These are phyloP conservation scores for Napeogenes sylphis DNA, from an alignment of 2,888 invertebrate species.

Conservation along the genomic window DNA sequence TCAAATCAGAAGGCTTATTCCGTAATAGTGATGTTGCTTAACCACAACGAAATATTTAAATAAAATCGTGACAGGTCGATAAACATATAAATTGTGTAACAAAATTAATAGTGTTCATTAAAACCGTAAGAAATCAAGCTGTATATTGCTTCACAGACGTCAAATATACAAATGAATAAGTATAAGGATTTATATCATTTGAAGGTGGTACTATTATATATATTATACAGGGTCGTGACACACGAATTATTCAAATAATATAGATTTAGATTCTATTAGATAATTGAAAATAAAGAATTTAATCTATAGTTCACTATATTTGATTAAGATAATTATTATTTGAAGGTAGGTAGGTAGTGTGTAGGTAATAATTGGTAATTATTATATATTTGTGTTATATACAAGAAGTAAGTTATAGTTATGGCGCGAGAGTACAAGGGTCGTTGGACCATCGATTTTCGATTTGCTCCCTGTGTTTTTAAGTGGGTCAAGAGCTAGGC, in stretches of 20 bases:
- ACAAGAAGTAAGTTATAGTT: no score
- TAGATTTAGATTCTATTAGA: not conserved
- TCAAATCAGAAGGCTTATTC: no score
- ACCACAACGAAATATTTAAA: slow-evolving; percentile 6
- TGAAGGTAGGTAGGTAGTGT: no score
- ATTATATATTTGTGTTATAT: no score
- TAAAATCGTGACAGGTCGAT: slow-evolving; percentile 8
- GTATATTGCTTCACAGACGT: slow-evolving; percentile 10
- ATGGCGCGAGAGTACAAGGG: slow-evolving; percentile 46
- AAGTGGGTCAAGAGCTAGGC: slow-evolving; percentile 72
- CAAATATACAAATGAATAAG: slow-evolving; percentile 4
- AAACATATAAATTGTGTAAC: slow-evolving; percentile 13
- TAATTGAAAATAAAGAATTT: slow-evolving; percentile 1
- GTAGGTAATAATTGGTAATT: no score
- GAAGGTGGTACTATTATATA: not conserved
- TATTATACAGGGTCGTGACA: not conserved
- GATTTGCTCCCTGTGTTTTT: slow-evolving; percentile 65
- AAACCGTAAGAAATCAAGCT: slow-evolving; percentile 15
- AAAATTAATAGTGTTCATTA: slow-evolving; percentile 22
- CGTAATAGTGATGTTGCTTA: not conserved
- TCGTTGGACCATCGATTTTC: slow-evolving; percentile 71
- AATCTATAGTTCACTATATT: not conserved
- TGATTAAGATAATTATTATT: no score
- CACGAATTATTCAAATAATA: not conserved
- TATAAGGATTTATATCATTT: not conserved